phyloP scores from a whole-genome alignment of 1,140 invertebrate species.

The Probaryconus sp. region DNA sequence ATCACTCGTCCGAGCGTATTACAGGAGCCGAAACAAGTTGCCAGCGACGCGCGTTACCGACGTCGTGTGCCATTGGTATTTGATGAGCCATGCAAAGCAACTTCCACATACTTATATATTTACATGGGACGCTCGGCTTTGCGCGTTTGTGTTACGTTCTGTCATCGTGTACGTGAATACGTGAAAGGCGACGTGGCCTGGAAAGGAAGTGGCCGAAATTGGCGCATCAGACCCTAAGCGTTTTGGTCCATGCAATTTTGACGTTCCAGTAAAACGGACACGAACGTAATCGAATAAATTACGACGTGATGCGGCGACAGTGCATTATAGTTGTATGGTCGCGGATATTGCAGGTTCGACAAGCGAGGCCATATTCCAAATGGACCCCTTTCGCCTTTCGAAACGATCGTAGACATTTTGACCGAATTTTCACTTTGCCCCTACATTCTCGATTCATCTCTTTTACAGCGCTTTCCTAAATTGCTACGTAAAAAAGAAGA shows the following conservation, averaged over 20 bases:
- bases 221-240: constrained; percentile 3
- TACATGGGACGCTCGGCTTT: no score
- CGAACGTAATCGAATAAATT: constrained; percentile 45
- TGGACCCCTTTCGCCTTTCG: no score
- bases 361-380: background rate
- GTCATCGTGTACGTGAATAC: no score
- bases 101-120: constrained; percentile 18
- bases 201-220: constrained; percentile 16
- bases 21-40: no score
- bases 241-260: constrained; percentile 30
- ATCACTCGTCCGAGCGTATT: constrained; percentile 23
- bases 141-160: constrained; percentile 22
- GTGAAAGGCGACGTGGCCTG: background rate
- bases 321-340: constrained; percentile 19
- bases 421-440: background rate
- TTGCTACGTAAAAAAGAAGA: no score
- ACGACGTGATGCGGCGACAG: constrained; percentile 3
- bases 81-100: constrained; percentile 30
- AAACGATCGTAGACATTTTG: constrained; percentile 22
- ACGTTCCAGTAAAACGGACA: constrained; percentile 27
- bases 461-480: no score
- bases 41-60: constrained; percentile 2
- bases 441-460: no score
- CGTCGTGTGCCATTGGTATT: constrained; percentile 11
- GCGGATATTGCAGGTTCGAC: constrained; percentile 9